Percentiles rank a stretch among this genome's conserved stretches.
Evolutionary conservation across 2,113 vertebrate species (phyloP).

Genomic region (Brienomyrus brachyistius): DNA sequence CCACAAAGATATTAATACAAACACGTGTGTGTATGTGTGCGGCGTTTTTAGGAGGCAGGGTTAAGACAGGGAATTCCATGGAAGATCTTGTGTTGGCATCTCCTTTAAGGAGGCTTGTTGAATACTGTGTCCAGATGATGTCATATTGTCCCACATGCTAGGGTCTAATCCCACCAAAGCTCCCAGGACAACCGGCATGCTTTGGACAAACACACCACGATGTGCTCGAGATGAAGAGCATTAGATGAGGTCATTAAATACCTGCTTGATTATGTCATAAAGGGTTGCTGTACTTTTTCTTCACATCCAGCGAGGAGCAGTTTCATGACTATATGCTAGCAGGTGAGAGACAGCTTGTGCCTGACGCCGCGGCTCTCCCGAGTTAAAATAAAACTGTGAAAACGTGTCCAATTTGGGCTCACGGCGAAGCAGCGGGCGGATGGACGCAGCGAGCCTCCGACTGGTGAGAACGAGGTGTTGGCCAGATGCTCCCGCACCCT

Average conservation of each 20-base stretch:
- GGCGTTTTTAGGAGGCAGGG: background rate
- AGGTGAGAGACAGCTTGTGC: constrained; percentile 16
- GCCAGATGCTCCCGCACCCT: background rate
- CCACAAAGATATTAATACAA: background rate
- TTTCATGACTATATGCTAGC: background rate
- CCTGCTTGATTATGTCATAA: background rate
- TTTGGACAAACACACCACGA: background rate
- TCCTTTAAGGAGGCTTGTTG: background rate
- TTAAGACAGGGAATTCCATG: background rate
- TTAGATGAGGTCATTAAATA: background rate
- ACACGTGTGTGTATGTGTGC: background rate
- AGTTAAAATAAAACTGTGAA: constrained; percentile 22
- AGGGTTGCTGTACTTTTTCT: background rate
- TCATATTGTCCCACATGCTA: background rate
- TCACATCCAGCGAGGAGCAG: background rate
- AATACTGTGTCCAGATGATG: background rate
- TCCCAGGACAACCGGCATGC: background rate
- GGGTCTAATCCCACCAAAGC: background rate
- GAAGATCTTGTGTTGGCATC: background rate
- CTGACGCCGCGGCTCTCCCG: constrained; percentile 24
- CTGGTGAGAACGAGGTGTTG: constrained; percentile 38
- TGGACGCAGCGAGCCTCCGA: constrained; percentile 38
- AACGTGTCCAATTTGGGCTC: constrained; percentile 40
- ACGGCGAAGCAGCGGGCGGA: constrained; percentile 35
- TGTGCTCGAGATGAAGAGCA: background rate